Evolutionary conservation across 1,140 invertebrate genomes (phyloP), one percentile per base, ranked within the genome.

Genomic region (Drosophila pallidifrons): DNA sequence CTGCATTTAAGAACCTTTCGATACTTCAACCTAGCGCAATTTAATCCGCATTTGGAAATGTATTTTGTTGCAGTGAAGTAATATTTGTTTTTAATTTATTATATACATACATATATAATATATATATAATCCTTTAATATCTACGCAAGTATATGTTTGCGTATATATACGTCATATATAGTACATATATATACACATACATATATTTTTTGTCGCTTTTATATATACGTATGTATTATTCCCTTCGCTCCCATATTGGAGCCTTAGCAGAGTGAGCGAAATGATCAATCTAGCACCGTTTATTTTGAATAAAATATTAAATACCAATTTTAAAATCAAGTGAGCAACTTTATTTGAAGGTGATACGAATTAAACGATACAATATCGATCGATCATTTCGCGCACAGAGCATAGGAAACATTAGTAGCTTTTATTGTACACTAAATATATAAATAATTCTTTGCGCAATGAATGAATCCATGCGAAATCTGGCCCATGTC

Each of bases 61-160:
- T 88, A 88, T 80, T 86, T 88, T 82, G 79, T 87, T 87, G 80
- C 82, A 87, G 82, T 88, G 83, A 73, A 87, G 82, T 88, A 87
- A 73, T 73, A 73, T 70, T 77, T 80, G 75, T 68, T 74, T 78
- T 68, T 70, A 25, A 79, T 77, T 77, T 71, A 77, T 20, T 61
- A 55, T 63, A 63, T 64, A 60, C 15, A 45, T 49, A 57, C 16
- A 60, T 83, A 73, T 60, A 66, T 49, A 30, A 38, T 46, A 46
- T 28, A 25, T 25, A 28, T 66, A 54, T 66, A 38, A 20, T 11
- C 46, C 35, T 8, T 38, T 38, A 10, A 66, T 45, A 28, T 59
- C 35, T 38, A 8, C 35, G 35, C 35, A 60, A 61, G 51, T 35
- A 67, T 35, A 8, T 38, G 35, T 38, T 11, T 38, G 35, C 10